Conservation (phyloP, 2,113 vertebrate genomes). For the Hydrochoerus hydrochaeris region DNA sequence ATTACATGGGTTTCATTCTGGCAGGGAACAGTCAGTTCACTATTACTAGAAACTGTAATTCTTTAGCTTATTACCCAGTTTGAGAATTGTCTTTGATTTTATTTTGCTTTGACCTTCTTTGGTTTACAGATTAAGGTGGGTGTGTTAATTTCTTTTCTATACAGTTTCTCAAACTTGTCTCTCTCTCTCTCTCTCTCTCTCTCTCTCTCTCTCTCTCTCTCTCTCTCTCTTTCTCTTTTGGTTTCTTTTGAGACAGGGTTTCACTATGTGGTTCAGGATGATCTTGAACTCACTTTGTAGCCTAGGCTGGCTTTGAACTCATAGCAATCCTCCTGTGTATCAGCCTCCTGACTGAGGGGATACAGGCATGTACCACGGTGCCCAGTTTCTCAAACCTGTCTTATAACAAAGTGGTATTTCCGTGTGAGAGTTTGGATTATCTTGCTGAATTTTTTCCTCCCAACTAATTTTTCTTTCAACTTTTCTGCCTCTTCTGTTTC, state of each 20-base stretch:
- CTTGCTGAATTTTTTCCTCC: background rate
- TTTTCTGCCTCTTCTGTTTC: background rate
- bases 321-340: too few relatives aligned
- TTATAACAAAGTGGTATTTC: background rate
- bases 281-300: too few relatives aligned
- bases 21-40: background rate
- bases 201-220: too few relatives aligned
- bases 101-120: constrained; percentile 23
- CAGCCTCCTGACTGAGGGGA: too few relatives aligned
- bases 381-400: background rate
- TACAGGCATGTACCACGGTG: too few relatives aligned
- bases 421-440: background rate
- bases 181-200: too few relatives aligned
- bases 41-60: background rate
- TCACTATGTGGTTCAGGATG: too few relatives aligned
- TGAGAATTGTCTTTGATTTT: background rate
- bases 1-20: background rate
- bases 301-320: too few relatives aligned
- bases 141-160: background rate
- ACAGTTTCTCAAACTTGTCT: background rate
- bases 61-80: background rate
- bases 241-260: too few relatives aligned
- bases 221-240: too few relatives aligned
- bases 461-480: constrained; percentile 37
- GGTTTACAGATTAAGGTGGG: background rate